These are phyloP conservation scores for Camptogramma bilineatum DNA, from an alignment of 2,888 invertebrate species.

Conservation along the genomic window DNA sequence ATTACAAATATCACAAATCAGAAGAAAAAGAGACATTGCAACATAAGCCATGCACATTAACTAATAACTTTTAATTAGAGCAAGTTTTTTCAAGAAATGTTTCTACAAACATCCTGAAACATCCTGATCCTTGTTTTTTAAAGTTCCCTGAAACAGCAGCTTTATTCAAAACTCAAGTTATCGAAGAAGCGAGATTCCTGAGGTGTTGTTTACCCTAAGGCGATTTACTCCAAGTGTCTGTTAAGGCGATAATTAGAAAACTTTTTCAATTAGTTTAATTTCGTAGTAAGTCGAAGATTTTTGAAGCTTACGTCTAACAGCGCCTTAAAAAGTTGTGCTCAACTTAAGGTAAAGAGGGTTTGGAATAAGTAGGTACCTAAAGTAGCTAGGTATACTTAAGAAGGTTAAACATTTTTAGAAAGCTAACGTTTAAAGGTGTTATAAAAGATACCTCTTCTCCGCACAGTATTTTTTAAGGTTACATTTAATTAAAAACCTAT, in stretches of 20 bases:
- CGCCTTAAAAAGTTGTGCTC: conserved; percentile 50
- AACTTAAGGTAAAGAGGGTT: conserved; percentile 22
- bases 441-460: too few species aligned
- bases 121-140: not conserved
- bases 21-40: too few species aligned
- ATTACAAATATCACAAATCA: too few species aligned
- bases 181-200: conserved; percentile 58
- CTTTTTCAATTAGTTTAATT: conserved; percentile 85
- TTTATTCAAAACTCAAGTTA: conserved; percentile 22
- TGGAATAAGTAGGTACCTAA: conserved; percentile 1
- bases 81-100: not conserved
- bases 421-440: not conserved
- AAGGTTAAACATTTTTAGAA: not conserved
- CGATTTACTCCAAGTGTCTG: conserved; percentile 83
- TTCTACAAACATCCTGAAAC: not conserved
- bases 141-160: conserved; percentile 11
- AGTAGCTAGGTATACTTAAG: not conserved
- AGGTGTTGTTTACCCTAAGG: conserved; percentile 84
- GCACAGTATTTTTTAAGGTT: too few species aligned
- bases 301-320: conserved; percentile 73
- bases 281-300: conserved; percentile 78
- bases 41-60: not conserved
- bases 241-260: conserved; percentile 85
- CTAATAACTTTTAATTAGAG: not conserved
- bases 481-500: too few species aligned